Percentiles rank a stretch among this genome's conserved stretches.
These are phyloP conservation scores for Allobates femoralis DNA, from an alignment of 2,797 vertebrate genomes.

Conservation along the genomic window DNA sequence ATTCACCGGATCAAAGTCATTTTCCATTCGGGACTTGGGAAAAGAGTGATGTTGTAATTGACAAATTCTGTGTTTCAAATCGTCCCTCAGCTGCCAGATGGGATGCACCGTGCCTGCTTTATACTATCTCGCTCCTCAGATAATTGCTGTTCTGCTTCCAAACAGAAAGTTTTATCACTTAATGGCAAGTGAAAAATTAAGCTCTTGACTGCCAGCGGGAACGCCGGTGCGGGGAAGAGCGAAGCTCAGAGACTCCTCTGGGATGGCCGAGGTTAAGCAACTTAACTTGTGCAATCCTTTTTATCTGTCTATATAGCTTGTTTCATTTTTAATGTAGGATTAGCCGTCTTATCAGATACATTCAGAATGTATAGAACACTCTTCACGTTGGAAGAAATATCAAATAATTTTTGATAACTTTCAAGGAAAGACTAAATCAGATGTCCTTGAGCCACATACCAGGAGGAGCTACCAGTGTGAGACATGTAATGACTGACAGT, in stretches of 20 bases:
- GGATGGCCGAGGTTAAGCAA: constrained; percentile 35
- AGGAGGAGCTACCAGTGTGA: too few species aligned
- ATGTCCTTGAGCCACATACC: too few species aligned
- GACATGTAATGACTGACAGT: too few species aligned
- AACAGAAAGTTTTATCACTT: constrained; percentile 55
- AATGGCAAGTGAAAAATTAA: constrained; percentile 67
- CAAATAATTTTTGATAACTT: neutral
- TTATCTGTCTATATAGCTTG: constrained; percentile 10
- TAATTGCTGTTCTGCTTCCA: constrained; percentile 77
- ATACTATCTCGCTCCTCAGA: constrained; percentile 77
- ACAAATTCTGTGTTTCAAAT: constrained; percentile 78
- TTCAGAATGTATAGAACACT: neutral
- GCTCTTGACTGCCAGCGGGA: constrained; percentile 48
- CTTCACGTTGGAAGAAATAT: neutral
- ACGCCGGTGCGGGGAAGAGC: constrained; percentile 6
- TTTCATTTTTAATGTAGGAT: neutral
- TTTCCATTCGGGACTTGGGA: constrained; percentile 61
- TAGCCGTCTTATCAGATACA: constrained; percentile 17
- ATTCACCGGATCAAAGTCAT: constrained; percentile 68
- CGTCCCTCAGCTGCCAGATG: constrained; percentile 82
- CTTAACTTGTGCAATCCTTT: constrained; percentile 32
- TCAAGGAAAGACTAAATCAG: neutral
- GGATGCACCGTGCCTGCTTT: constrained; percentile 78
- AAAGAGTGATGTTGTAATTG: constrained; percentile 66
- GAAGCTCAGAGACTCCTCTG: constrained; percentile 36